These are phyloP conservation scores for Ricordea florida DNA, from an alignment of 92 coral and sea anemone species.

Conservation along the genomic window DNA sequence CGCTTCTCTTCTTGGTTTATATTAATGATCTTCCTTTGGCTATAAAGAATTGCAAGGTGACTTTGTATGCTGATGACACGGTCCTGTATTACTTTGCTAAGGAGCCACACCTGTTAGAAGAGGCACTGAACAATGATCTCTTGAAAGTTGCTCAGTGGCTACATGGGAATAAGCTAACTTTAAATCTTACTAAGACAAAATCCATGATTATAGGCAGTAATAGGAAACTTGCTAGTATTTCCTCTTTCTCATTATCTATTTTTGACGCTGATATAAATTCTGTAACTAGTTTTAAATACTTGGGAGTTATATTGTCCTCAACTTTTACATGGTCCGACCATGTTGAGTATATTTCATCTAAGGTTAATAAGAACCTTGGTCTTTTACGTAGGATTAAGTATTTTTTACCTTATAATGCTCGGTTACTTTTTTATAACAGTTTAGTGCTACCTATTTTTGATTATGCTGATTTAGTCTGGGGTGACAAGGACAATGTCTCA, in stretches of 20 bases:
- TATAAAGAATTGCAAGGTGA: constrained; percentile 6
- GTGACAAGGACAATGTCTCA: no score
- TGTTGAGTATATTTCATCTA: no score
- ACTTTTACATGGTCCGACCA: no score
- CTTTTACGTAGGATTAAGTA: no score
- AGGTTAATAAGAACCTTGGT: no score
- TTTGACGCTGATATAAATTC: not conserved
- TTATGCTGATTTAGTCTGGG: no score
- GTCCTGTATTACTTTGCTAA: constrained; percentile 13
- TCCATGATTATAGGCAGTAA: no score
- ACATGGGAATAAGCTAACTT: not conserved
- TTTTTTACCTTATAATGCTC: no score
- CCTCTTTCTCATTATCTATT: constrained; percentile 2
- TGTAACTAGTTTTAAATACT: no score
- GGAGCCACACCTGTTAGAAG: constrained; percentile 10
- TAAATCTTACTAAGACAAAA: not conserved
- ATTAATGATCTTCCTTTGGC: not conserved
- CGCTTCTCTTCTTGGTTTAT: not conserved
- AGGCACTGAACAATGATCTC: not conserved
- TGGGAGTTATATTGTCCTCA: no score
- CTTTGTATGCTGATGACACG: constrained; percentile 12
- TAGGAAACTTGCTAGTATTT: not conserved
- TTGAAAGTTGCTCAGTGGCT: not conserved
- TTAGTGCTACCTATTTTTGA: no score
- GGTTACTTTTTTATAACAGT: no score